Evolutionary conservation across 2,113 vertebrate genomes (phyloP), one percentile per base, ranked within the genome.

Genomic region (Menura novaehollandiae): DNA sequence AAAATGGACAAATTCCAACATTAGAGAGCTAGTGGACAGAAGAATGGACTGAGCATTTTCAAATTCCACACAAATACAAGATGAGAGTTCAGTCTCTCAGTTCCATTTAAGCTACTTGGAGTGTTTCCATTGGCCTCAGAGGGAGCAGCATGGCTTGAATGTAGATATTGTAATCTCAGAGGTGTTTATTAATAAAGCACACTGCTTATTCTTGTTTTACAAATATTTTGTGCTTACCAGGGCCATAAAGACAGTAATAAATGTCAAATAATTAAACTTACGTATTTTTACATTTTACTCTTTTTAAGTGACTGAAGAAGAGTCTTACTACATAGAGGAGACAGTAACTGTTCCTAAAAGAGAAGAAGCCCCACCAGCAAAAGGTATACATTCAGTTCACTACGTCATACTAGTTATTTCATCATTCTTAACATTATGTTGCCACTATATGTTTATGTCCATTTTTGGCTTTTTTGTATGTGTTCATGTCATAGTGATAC

Each of bases 221-320:
- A 59, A 64, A 66, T 33, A 91, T 75, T 84, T 79, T 67, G 9
- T 87, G n/a, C 43, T 95, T 87, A 66, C 82, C 47, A 68, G 77
- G 46, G 15, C 41, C 64, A 66, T 77, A 79, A 89, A 71, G 49
- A 44, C 11, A 88, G 28, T 26, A 91, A 81, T 79, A 91, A 28
- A 28, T 68, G 13, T 52, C 46, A 94, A 91, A 67, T 67, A 76
- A 72, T 93, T 69, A 58, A 88, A 80, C 71, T 59, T 85, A 87
- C 67, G 43, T 58, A 63, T 89, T 91, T 67, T 91, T 95, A 91
- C 91, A 97, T 93, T 95, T 89, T 94, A 66, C 52, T 98, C n/a
- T 97, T 93, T 97, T 97, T 89, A 97, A 98, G 98, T 98, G 92
- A 87, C 97, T 75, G 98, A 98, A 92, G 97, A 97, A 79, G 95